Base-by-base conservation (phyloP, 2,113 vertebrate species). In the Megalops atlanticus region DNA sequence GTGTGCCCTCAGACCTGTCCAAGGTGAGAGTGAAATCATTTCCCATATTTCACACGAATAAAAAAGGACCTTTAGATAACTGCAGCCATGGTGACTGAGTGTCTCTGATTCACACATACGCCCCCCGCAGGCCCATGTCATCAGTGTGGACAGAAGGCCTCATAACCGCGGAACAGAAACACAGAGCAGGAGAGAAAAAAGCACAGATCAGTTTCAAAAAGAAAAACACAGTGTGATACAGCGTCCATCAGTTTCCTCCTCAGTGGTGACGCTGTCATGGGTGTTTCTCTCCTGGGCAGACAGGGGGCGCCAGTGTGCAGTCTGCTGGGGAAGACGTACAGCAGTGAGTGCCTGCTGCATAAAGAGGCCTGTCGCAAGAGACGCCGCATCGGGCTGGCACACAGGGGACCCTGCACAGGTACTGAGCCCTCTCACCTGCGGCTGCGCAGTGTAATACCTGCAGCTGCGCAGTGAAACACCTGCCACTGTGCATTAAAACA, bases 301-400 rank as follows among this genome's bases (percentile, higher is more conserved):
- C 88, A 93, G 92, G 88, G 86, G 90, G 89, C 84, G 76, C 89
- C 93, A 90, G 93, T 94, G 90, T 95, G 94, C 87, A 95, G 93
- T 31, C 89, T 93, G 85, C 45, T 92, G 35, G 93, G 93, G 47
- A 92, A 90, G 77, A 93, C 91, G n/a, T 94, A 91, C 80, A 75
- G 78, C 71, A 95, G 86, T 8, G 83, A 92, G 78, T 93, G 93
- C 88, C 85, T 92, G 75, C 88, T 94, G 84, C 92, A 93, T 82
- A 92, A 92, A 83, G 91, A 94, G 73, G 87, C 93, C 77, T 94
- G 93, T 80, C 88, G 89, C 80, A 93, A 90, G 88, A 92, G 89
- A 82, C 88, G 86, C 0, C 87, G 86, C 78, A 91, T 76, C 1
- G 89, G 89, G 47, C 85, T 92, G 76, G 91, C 94, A 70, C 93